These are phyloP conservation scores for Melanostoma scalare DNA, from an alignment of 2,888 invertebrate genomes.

Conservation along the genomic window DNA sequence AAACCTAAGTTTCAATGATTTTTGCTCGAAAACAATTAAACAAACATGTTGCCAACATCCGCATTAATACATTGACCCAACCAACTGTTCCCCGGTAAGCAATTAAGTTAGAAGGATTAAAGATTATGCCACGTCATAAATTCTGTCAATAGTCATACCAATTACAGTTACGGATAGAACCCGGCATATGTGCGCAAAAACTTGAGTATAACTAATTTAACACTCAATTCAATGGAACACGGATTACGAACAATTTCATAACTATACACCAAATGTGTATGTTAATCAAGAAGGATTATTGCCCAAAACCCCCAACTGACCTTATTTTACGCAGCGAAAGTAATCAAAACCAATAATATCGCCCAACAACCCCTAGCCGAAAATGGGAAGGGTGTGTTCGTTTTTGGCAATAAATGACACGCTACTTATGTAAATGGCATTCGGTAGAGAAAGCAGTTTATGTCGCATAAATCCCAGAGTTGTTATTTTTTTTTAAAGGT, in stretches of 20 bases:
- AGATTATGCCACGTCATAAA: conserved; percentile 70
- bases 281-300: conserved; percentile 51
- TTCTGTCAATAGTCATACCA: conserved; percentile 63
- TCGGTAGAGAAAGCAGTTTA: conserved; percentile 61
- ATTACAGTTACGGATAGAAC: conserved; percentile 59
- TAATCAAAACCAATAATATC: conserved; percentile 63
- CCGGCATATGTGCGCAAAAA: conserved; percentile 57
- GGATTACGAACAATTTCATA: conserved; percentile 45
- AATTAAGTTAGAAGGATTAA: conserved; percentile 63
- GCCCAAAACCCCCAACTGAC: conserved; percentile 58
- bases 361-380: conserved; percentile 1
- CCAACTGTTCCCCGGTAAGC: conserved; percentile 55
- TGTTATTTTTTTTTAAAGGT: conserved; percentile 53
- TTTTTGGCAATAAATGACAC: conserved; percentile 56
- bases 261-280: conserved; percentile 41
- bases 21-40: conserved; percentile 18
- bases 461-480: conserved; percentile 51
- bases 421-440: conserved; percentile 70
- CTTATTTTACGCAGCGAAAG: conserved; percentile 50
- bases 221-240: conserved; percentile 42
- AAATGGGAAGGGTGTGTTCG: conserved; percentile 42
- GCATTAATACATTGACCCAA: conserved; percentile 8
- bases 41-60: conserved; percentile 14
- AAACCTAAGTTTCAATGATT: background rate
- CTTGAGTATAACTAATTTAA: conserved; percentile 55